Base-by-base conservation (phyloP, 2,113 vertebrate genomes). In the Caretta caretta region DNA sequence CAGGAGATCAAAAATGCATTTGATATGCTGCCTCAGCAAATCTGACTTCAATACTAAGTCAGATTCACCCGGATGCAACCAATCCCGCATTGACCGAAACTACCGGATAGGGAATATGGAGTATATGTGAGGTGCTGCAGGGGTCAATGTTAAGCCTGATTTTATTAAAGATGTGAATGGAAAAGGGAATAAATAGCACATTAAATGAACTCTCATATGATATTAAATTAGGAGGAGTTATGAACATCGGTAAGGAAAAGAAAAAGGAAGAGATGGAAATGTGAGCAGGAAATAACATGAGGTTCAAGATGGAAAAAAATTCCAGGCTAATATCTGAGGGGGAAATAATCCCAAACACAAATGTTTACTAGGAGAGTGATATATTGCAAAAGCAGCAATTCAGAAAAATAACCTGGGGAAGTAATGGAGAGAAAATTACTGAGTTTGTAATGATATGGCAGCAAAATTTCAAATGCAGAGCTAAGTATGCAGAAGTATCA, bases 11-110 rank as follows among this genome's bases (percentile, higher is more conserved):
- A 19, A 54, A 93, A 83, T 90, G 1, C 3, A 59, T 90, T 94
- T 92, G 79, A 88, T 88, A 87, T 0, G 69, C 8, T 2, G 6
- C 90, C 88, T 91, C 42, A 94, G 82, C 90, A 93, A 96, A 95
- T 93, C 19, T 72, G 48, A 3, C 82, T 93, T 91, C 49, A 94
- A 87, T 51, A 88, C 29, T 24, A 91, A 69, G 8, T 42, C 76
- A 49, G 50, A 88, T 49, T 86, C 6, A 24, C 83, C 31, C 82
- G 59, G 22, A 82, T 75, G 3, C 38, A 84, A 96, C 76, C 8
- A 72, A 4, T 79, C 80, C 90, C 76, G 57, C 90, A 14, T 53
- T 69, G 94, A 88, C 19, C 57, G 48, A 90, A 96, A 80, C 20
- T 91, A 56, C 84, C 86, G 82, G 83, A 93, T 91, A 48, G 79